A percentile compares a stretch with the other conserved stretches of the same genome.
Conservation (phyloP, 1,140 invertebrate genomes). For the Hycleus cichorii region DNA sequence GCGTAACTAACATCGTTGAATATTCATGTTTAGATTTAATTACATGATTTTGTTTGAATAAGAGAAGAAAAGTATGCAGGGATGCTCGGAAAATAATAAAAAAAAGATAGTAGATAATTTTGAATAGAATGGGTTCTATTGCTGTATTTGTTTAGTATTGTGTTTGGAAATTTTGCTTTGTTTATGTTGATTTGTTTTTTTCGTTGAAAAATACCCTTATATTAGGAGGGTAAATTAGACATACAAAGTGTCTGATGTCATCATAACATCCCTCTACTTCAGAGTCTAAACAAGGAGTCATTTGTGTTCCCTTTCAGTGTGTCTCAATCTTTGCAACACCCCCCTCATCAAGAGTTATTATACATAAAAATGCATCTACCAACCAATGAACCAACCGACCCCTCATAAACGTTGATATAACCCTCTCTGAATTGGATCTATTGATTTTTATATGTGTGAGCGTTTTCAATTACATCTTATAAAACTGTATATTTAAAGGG, state of each 20-base stretch:
- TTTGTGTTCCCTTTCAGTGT: not conserved
- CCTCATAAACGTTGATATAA: constrained; percentile 19
- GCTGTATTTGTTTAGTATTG: too few relatives aligned
- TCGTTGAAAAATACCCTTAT: too few relatives aligned
- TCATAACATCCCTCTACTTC: too few relatives aligned
- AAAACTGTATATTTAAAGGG: constrained; percentile 16
- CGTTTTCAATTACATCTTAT: constrained; percentile 34
- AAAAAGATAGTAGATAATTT: too few relatives aligned
- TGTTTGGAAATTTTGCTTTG: too few relatives aligned
- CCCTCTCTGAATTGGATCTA: constrained; percentile 23
- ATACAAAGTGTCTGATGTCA: too few relatives aligned
- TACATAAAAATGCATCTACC: constrained; percentile 21
- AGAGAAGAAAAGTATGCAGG: too few relatives aligned
- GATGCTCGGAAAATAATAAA: too few relatives aligned
- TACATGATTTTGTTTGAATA: constrained; percentile 11
- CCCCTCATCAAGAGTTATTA: constrained; percentile 17
- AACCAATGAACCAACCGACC: constrained; percentile 5
- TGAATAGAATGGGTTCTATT: too few relatives aligned
- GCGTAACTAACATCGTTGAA: constrained; percentile 24
- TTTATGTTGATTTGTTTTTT: too few relatives aligned
- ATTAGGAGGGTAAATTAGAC: too few relatives aligned
- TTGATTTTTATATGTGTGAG: constrained; percentile 33
- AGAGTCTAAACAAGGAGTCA: too few relatives aligned
- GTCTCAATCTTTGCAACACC: constrained; percentile 24
- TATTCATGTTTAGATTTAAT: constrained; percentile 20